Evolutionary conservation across 2,113 vertebrate species (phyloP).

Genomic region (Turnix velox): DNA sequence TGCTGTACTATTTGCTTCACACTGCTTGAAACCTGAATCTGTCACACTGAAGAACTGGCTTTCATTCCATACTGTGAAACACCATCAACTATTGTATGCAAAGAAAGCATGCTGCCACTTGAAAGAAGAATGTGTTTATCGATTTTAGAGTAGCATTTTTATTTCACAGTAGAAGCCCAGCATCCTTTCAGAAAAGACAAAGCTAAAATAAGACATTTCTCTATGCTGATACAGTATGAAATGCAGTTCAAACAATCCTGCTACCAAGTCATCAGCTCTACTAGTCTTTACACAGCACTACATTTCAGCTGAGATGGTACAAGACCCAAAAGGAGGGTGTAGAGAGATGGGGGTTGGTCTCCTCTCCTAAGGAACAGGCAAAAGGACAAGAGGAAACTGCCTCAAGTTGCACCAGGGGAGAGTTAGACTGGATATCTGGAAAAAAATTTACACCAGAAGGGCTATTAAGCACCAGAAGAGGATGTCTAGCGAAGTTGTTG

Average conservation of each 20-base stretch:
- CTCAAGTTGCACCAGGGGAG: neutral
- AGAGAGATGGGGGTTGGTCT: neutral
- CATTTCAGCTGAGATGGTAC: neutral
- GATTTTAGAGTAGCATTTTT: fast-evolving
- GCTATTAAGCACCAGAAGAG: neutral
- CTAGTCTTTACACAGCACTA: neutral
- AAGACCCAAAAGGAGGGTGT: neutral
- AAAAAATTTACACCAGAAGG: neutral
- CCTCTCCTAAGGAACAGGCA: neutral
- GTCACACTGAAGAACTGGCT: neutral
- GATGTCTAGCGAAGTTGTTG: neutral
- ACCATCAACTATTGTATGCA: neutral
- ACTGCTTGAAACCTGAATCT: neutral
- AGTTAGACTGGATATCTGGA: neutral
- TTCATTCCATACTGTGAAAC: neutral
- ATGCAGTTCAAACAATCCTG: neutral
- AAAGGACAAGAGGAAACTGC: neutral
- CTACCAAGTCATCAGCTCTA: neutral
- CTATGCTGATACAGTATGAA: neutral
- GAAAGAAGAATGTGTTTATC: neutral
- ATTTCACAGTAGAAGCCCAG: neutral
- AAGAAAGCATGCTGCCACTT: neutral
- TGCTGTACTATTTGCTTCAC: neutral
- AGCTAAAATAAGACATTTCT: neutral
- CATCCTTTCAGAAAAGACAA: neutral